Percentiles rank a stretch among this genome's conserved stretches.
Evolutionary conservation across 2,113 vertebrate genomes (phyloP).

Genomic region (Platanista minor): DNA sequence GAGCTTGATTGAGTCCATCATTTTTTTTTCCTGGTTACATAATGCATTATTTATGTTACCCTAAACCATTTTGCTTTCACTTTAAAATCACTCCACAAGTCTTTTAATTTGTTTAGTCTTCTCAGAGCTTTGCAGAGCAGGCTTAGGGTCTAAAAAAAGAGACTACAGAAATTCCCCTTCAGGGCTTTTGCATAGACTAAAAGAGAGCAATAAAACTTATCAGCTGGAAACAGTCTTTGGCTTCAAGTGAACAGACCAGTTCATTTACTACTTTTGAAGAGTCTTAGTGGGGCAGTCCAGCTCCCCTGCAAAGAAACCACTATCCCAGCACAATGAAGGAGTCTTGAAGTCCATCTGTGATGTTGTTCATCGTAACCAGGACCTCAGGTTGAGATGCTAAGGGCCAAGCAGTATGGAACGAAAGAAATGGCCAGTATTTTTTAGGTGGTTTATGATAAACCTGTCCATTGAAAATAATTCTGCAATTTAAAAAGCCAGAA

Average conservation of each 20-base stretch:
- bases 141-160: background rate
- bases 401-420: background rate
- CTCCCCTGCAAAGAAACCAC: background rate
- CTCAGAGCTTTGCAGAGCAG: constrained; percentile 2
- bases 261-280: constrained; percentile 19
- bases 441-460: constrained; percentile 11
- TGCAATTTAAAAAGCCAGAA: background rate
- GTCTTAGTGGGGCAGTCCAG: background rate
- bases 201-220: constrained; percentile 54
- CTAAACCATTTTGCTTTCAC: background rate
- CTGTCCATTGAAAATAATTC: constrained; percentile 12
- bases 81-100: constrained; percentile 14
- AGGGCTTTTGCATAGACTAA: constrained; percentile 34
- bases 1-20: background rate
- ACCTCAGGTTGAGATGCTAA: background rate
- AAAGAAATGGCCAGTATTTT: background rate
- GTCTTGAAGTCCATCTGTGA: background rate
- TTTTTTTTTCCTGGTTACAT: background rate
- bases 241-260: constrained; percentile 36
- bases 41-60: background rate
- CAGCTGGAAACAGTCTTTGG: constrained; percentile 54
- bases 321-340: background rate
- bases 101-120: constrained; percentile 55
- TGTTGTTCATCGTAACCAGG: background rate
- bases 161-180: background rate